Conservation (phyloP, 2,888 invertebrate species). For the Ariolimax columbianus region DNA sequence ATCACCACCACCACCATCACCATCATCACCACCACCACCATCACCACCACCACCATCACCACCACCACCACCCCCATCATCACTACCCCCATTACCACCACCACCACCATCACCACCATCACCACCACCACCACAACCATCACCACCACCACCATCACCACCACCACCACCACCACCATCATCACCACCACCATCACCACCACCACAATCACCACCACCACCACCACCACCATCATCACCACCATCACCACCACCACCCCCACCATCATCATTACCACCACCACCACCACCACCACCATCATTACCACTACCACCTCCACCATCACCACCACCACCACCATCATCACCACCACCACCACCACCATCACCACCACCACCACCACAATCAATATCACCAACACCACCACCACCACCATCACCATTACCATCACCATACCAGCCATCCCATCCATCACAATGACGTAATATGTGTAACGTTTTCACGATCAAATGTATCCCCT, state of each 20-base stretch:
- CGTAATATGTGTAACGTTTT: too few relatives aligned
- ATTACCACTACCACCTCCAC: background rate
- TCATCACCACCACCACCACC: too few relatives aligned
- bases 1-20: background rate
- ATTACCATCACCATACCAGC: too few relatives aligned
- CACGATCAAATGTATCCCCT: too few relatives aligned
- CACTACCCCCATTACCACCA: background rate
- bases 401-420: too few relatives aligned
- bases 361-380: too few relatives aligned
- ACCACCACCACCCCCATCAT: background rate
- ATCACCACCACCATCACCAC: background rate
- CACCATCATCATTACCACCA: background rate
- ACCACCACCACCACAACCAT: background rate
- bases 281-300: background rate
- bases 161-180: background rate
- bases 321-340: too few relatives aligned
- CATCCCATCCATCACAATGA: too few relatives aligned
- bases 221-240: background rate
- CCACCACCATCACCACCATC: background rate
- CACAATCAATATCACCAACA: too few relatives aligned
- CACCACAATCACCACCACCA: background rate
- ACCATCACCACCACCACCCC: background rate
- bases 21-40: background rate
- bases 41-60: background rate
- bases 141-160: background rate